Base-by-base conservation (phyloP, 2,888 invertebrate species). In the Timema podura region DNA sequence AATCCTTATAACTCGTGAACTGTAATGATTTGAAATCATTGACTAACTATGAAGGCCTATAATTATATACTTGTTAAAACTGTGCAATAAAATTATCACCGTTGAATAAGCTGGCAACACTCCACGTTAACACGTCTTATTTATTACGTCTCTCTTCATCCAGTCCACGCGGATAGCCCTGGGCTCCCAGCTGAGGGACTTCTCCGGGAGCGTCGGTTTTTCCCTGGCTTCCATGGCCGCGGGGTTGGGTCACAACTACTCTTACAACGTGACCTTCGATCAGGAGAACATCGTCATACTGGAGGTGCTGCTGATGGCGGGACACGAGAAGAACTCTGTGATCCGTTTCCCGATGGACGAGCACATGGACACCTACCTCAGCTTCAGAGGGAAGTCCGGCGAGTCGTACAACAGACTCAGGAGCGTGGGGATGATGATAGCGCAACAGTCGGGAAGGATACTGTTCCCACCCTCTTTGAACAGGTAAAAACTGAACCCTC, bases 381-480 rank as follows among this genome's bases (percentile, higher is more conserved):
- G 44, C 61, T 16, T 45, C 61, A 10, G 5, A 44, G 3, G 64
- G 45, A 30, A 30, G 30, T 59, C 59, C 59, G 15, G 59, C 44
- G n/a, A n/a, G 44, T 44, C 59, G 5, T 16, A n/a, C 16, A 59
- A 59, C 15, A 16, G 59, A 10, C 59, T 44, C 59, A 16, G 59
- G 44, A 59, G 59, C 15, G 59, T 59, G 10, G 59, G 59, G 13
- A 59, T 59, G 59, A 59, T 16, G 2, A 16, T 59, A 44, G 59
- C 59, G 11, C 10, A 16, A 44, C 30, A 59, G 16, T 5, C 59
- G 10, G 59, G 30, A 6, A 11, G 30, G 0, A 15, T 61, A 16
- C 61, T 68, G 13, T 68, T 61, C 16, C 68, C 68, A 3, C 68
- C 68, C 0, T 48, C 68, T 16, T 13, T 59, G n/a, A 68, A 68